Conservation (phyloP, 2,113 vertebrate genomes). For the Capreolus pygargus region DNA sequence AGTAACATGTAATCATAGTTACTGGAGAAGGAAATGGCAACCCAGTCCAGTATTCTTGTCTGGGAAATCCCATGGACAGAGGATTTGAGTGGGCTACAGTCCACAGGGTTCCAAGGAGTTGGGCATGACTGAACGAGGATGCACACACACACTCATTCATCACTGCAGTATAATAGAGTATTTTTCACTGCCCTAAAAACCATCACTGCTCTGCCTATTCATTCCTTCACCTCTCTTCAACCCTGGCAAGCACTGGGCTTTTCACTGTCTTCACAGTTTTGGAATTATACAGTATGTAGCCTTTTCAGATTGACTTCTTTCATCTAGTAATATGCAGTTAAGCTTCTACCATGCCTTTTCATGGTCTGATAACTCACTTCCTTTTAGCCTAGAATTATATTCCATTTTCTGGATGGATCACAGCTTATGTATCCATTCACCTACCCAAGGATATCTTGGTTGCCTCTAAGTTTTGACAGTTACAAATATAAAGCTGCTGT, state of each 20-base stretch:
- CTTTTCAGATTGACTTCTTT: background rate
- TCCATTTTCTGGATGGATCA: background rate
- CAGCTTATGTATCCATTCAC: background rate
- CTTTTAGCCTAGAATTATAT: background rate
- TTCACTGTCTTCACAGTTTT: background rate
- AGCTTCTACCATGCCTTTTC: background rate
- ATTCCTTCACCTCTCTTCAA: background rate
- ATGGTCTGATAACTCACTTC: background rate
- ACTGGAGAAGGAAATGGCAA: background rate
- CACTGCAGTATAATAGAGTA: background rate
- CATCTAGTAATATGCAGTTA: background rate
- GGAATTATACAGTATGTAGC: background rate
- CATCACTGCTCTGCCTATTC: background rate
- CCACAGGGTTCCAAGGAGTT: background rate
- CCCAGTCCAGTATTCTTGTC: background rate
- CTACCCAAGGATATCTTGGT: background rate
- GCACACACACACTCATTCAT: background rate
- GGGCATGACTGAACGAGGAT: background rate
- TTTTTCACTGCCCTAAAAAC: background rate
- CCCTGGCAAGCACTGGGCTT: background rate
- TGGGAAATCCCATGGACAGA: background rate
- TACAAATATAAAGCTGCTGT: background rate
- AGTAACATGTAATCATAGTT: background rate
- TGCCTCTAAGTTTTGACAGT: background rate
- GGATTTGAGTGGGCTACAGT: background rate